A percentile compares a stretch with the other conserved stretches of the same genome.
phyloP scores from a whole-genome alignment of 2,888 invertebrate genomes.

The Hipparchia sbordonii region DNA sequence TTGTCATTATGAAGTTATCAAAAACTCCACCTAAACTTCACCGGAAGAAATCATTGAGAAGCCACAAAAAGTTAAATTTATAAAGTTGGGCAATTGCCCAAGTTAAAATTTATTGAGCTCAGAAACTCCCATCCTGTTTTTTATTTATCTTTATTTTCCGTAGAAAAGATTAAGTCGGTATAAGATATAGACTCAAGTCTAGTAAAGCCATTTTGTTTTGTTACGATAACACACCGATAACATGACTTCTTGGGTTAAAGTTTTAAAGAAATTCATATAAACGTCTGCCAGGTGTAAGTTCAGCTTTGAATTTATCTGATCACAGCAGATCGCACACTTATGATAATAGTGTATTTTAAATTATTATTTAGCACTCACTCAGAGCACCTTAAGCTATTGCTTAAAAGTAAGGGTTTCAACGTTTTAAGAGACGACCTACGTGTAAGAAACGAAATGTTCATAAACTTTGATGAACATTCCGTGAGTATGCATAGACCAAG shows the following conservation, averaged over 20 bases:
- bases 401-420: no score
- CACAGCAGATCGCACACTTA: no score
- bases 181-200: not conserved
- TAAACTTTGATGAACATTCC: no score
- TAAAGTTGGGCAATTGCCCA: conserved; percentile 50
- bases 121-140: conserved; percentile 30
- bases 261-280: not conserved
- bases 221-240: no score
- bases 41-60: conserved; percentile 53
- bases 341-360: no score
- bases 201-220: not conserved
- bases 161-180: not conserved
- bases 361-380: no score
- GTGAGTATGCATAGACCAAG: conserved; percentile 27
- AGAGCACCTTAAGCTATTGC: no score
- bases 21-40: conserved; percentile 34
- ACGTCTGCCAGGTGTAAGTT: no score
- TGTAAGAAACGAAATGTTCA: no score
- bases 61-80: conserved; percentile 68
- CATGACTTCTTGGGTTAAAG: not conserved
- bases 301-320: no score
- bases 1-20: conserved; percentile 40
- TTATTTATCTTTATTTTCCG: conserved; percentile 7
- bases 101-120: conserved; percentile 63
- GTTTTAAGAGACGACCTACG: no score